Percentiles rank a stretch among this genome's conserved stretches.
Evolutionary conservation across 2,888 invertebrate genomes (phyloP).

Genomic region (Tenthredo scrophulariae): DNA sequence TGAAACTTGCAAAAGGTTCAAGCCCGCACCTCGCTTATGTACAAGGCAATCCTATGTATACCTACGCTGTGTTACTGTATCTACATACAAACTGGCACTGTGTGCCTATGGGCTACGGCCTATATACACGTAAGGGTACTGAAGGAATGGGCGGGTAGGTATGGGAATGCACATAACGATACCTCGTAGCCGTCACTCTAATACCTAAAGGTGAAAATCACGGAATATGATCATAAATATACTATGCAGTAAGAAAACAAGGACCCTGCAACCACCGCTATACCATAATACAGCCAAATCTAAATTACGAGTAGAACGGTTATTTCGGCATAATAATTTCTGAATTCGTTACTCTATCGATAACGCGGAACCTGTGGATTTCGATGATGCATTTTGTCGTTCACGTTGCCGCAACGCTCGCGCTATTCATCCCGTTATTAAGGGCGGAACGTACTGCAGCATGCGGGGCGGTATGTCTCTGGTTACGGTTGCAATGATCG

Average conservation of each 20-base stretch:
- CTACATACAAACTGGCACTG: not conserved
- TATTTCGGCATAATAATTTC: not conserved
- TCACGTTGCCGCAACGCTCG: not conserved
- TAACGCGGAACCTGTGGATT: conserved; percentile 1
- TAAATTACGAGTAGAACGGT: not conserved
- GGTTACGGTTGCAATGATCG: conserved; percentile 35
- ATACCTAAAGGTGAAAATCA: conserved; percentile 36
- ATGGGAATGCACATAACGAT: not conserved
- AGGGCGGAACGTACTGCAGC: not conserved
- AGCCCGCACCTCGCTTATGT: conserved; percentile 13
- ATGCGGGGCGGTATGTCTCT: not conserved
- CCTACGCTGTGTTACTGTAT: conserved; percentile 13
- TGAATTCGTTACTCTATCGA: not conserved
- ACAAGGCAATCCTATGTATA: not conserved
- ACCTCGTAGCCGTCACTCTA: conserved; percentile 23
- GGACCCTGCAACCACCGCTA: conserved; percentile 24
- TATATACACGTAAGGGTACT: not conserved
- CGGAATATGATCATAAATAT: conserved; percentile 47
- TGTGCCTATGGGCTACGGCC: conserved; percentile 13
- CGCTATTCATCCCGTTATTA: not conserved
- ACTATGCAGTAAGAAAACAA: conserved; percentile 20
- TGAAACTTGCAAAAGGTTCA: conserved; percentile 48
- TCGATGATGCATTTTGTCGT: conserved; percentile 9
- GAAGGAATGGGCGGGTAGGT: conserved; percentile 21
- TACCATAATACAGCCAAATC: conserved; percentile 10